Conservation (phyloP, 2,888 invertebrate genomes). For the Drosophila pegasa region DNA sequence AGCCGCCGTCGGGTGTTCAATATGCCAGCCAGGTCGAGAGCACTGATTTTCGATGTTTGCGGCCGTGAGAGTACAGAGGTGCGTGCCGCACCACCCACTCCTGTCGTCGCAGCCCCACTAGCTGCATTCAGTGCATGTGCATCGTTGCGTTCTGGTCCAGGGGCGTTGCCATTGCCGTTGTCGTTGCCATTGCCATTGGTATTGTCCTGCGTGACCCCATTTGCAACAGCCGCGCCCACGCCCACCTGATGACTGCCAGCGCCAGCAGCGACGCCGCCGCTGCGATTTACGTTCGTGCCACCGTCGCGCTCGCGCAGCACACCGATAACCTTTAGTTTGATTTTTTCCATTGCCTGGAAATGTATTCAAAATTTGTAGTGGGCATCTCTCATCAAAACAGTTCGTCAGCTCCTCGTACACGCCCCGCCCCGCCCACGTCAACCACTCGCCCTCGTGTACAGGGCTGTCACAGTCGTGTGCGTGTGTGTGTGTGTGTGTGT, state of each 20-base stretch:
- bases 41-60: conserved; percentile 75
- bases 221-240: conserved; percentile 57
- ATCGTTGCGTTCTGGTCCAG: conserved; percentile 53
- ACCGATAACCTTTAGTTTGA: conserved; percentile 83
- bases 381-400: conserved; percentile 52
- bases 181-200: conserved; percentile 59
- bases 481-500: conserved; percentile 36
- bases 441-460: conserved; percentile 58
- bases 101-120: conserved; percentile 30
- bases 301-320: conserved; percentile 82
- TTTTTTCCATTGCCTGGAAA: conserved; percentile 77
- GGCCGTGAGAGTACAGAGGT: conserved; percentile 67
- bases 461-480: conserved; percentile 53
- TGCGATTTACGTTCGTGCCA: conserved; percentile 77
- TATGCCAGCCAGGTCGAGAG: conserved; percentile 82
- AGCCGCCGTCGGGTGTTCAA: conserved; percentile 81
- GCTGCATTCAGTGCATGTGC: conserved; percentile 38
- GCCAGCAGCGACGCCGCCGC: conserved; percentile 53
- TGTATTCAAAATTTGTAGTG: conserved; percentile 30
- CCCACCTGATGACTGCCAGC: conserved; percentile 67
- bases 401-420: conserved; percentile 38
- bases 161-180: conserved; percentile 61
- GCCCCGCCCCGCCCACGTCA: conserved; percentile 36
- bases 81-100: conserved; percentile 65
- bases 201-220: conserved; percentile 74